Conservation (phyloP, 2,113 vertebrate genomes). For the Nicator chloris region DNA sequence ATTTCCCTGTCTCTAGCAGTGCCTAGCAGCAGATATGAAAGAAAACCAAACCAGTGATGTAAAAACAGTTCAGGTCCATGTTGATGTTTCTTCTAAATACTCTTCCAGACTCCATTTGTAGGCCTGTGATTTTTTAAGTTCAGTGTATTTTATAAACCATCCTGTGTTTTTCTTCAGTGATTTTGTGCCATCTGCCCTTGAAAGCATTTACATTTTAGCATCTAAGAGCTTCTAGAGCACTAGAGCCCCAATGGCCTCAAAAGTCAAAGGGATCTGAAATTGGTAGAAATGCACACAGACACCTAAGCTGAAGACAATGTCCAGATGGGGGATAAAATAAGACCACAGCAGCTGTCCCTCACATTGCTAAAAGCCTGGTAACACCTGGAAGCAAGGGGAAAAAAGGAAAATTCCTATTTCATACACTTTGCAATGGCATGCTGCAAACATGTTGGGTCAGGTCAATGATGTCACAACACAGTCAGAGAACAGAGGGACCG, state of each 20-base stretch:
- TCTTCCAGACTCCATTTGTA: neutral
- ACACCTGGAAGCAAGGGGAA: neutral
- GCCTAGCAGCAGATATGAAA: neutral
- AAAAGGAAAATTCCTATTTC: neutral
- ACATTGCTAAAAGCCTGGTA: neutral
- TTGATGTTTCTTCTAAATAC: neutral
- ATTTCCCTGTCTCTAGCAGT: neutral
- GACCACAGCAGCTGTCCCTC: neutral
- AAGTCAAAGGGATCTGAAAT: neutral
- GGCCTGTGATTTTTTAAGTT: neutral
- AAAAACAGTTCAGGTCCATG: neutral
- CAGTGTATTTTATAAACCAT: neutral
- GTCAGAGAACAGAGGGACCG: neutral
- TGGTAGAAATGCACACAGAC: neutral
- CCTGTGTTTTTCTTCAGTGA: neutral
- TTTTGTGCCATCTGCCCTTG: neutral
- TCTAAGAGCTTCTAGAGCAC: neutral
- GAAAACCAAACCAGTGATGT: neutral
- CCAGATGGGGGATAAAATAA: neutral
- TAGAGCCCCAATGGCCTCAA: neutral
- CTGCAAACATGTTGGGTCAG: neutral
- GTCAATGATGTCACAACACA: neutral
- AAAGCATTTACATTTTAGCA: neutral
- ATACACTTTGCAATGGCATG: neutral
- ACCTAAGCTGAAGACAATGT: accelerated